Base-by-base conservation (phyloP, 2,113 vertebrate species). In the Mesembrinibis cayennensis region DNA sequence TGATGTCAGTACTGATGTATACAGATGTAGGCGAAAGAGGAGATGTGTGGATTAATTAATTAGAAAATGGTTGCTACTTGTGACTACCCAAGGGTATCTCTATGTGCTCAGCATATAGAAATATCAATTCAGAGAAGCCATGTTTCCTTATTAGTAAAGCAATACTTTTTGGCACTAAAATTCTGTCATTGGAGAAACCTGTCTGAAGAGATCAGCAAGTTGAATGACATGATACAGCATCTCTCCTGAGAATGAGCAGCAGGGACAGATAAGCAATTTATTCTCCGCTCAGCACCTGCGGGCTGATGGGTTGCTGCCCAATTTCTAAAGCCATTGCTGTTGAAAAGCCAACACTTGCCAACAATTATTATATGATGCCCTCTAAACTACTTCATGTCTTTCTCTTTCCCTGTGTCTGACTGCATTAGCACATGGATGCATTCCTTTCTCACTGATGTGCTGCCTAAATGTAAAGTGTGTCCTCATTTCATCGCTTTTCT, bases 31-130 rank as follows among this genome's bases (percentile, higher is more conserved):
- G 34, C 0, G 7, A 94, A 91, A 63, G 58, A 97, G 62, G 69
- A 96, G 89, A 73, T 66, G 67, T 89, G 67, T 38, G 55, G 94
- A 63, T 94, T 96, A 96, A 97, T 97, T 97, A 97, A 97, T 97
- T 94, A 97, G 95, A 95, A 94, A 97, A 94, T 72, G 42, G 67
- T 53, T 89, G 86, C 82, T 96, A 50, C 93, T 88, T 86, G 93
- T 82, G 67, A 52, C 89, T 91, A 67, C 90, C 82, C 89, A 93
- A 89, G 92, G 55, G 82, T 69, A 63, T 69, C 70, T 62, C 67
- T 83, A 29, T 95, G 93, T 84, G 92, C 74, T 81, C 52, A 40
- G 89, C 89, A 84, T 72, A 81, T 25, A 49, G 91, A 95, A 87
- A 56, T 53, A 87, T 6, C 80, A 55, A 3, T 67, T 50, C 67